These are phyloP conservation scores for Latheticus oryzae DNA, from an alignment of 2,888 invertebrate genomes.

Conservation along the genomic window DNA sequence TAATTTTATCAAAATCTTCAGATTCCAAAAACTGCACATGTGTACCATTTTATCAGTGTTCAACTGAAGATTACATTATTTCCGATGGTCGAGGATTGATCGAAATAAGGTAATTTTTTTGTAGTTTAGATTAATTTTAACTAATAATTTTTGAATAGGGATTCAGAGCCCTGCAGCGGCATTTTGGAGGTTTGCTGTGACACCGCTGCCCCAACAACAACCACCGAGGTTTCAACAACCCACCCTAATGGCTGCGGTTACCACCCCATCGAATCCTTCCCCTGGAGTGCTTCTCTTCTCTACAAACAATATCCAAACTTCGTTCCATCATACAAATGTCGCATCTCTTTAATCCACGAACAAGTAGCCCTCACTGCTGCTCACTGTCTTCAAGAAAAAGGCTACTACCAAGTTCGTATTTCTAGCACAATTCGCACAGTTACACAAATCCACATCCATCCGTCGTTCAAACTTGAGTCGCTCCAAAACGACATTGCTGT, in stretches of 20 bases:
- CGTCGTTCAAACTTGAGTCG: conserved; percentile 51
- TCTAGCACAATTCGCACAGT: conserved; percentile 41
- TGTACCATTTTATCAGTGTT: conserved; percentile 82
- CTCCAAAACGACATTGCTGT: conserved; percentile 59
- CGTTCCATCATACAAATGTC: conserved; percentile 57
- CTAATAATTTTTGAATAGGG: too few species aligned
- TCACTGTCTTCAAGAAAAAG: conserved; percentile 53
- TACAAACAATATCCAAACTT: conserved; percentile 67
- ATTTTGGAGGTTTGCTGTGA: conserved; percentile 66
- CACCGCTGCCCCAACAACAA: not conserved
- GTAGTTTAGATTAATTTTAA: not conserved
- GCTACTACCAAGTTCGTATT: conserved; percentile 51
- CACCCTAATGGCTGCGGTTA: conserved; percentile 73
- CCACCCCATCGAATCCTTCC: conserved; percentile 79
- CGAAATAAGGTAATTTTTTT: conserved; percentile 76
- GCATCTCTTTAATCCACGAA: conserved; percentile 59
- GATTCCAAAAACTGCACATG: conserved; percentile 71
- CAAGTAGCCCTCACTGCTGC: conserved; percentile 60
- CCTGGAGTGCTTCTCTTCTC: conserved; percentile 84
- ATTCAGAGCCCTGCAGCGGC: too few species aligned
- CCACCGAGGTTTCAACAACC: conserved; percentile 1
- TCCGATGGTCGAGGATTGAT: conserved; percentile 76
- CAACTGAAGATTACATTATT: conserved; percentile 73
- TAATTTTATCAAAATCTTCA: not conserved
- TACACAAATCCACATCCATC: conserved; percentile 54